Evolutionary conservation across 1,140 invertebrate species (phyloP), one percentile per base, ranked within the genome.

Genomic region (Bombus balteatus): DNA sequence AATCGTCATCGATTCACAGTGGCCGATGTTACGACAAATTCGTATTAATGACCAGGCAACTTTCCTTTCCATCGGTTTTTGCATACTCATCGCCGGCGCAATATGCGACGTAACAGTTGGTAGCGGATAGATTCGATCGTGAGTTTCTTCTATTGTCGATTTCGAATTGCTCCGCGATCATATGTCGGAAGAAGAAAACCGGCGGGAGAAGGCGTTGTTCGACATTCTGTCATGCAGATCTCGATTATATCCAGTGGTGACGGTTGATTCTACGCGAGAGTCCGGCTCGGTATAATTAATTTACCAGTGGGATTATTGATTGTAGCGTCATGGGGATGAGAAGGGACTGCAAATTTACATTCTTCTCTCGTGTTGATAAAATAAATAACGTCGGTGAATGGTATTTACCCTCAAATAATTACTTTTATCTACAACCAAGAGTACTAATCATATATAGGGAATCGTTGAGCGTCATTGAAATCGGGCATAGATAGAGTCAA

Each of bases 41-140:
- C 82, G 86, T 93, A 92, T 92, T 92, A 92, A 93, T 93, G 92
- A 93, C 87, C 77, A 71, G 71, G 91, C 92, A 90, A 76, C 73
- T 93, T 92, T 92, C 68, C 39, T 88, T 88, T 86, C 79, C 59
- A 75, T 15, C 53, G 8, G 83, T 85, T 91, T 87, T 81, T 78
- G 91, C 91, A 82, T 79, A 89, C 75, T 92, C 91, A 92, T 92
- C 84, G 34, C 22, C 25, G 75, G 68, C 76, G 83, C 87, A 89
- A 90, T 70, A 70, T 87, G 72, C 76, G 77, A 86, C 87, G 81
- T 89, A 92, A 92, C 92, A 93, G 92, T 93, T 93, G 92, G 88
- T 1, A n/a, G 57, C 78, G 85, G 70, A 87, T 84, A 62, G 68
- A 43, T 37, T 37, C 39, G 47, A 65, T 62, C 81, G 71, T n/a